A percentile compares a stretch with the other conserved stretches of the same genome.
phyloP scores from a whole-genome alignment of 2,113 vertebrate genomes.

The Colistium nudipinnis region DNA sequence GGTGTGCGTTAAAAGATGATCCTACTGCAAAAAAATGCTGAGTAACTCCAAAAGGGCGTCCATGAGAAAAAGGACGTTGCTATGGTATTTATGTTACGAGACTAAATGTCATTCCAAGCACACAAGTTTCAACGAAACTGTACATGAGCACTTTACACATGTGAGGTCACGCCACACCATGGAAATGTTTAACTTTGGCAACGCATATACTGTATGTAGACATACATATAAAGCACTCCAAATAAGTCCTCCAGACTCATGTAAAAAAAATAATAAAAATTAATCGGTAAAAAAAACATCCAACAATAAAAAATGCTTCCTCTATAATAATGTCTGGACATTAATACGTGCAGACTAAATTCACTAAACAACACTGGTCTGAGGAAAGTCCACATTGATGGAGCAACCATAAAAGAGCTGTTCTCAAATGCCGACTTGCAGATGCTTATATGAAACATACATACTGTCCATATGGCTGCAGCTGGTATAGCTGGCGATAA shows the following conservation, averaged over 20 bases:
- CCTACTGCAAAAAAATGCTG: not conserved
- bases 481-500: constrained; percentile 41
- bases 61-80: not conserved
- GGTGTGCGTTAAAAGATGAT: not conserved
- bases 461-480: constrained; percentile 32
- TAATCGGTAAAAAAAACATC: constrained; percentile 27
- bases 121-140: constrained; percentile 43
- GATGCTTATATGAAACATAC: constrained; percentile 35
- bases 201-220: constrained; percentile 9
- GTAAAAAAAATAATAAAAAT: constrained; percentile 57
- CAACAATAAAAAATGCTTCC: constrained; percentile 27
- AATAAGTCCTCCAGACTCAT: constrained; percentile 51
- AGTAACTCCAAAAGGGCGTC: not conserved
- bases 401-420: constrained; percentile 34
- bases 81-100: not conserved
- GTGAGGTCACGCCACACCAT: constrained; percentile 50
- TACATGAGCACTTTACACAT: constrained; percentile 37
- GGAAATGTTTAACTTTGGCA: constrained; percentile 49
- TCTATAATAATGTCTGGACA: constrained; percentile 62
- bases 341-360: constrained; percentile 41
- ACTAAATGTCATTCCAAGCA: constrained; percentile 29
- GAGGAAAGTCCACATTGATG: constrained; percentile 34
- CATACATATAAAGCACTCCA: constrained; percentile 39
- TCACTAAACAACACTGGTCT: constrained; percentile 53
- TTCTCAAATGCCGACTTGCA: constrained; percentile 47